These are phyloP conservation scores for Grapholita molesta DNA, from an alignment of 1,140 invertebrate species.

Conservation along the genomic window DNA sequence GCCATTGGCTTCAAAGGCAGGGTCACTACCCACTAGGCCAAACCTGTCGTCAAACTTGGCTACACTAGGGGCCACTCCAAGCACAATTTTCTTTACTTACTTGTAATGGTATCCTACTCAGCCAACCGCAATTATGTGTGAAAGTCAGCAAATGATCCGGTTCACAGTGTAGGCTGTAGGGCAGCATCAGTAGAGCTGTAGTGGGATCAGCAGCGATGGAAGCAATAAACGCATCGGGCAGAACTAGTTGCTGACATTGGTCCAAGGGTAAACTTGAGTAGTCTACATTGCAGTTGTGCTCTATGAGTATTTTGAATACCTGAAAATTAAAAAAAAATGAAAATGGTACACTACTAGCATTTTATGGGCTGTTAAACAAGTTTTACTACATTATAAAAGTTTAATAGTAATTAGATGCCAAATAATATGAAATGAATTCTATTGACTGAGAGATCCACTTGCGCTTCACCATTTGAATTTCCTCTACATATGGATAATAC, in stretches of 20 bases:
- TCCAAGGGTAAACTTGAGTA: constrained; percentile 46
- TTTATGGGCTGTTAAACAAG: no score
- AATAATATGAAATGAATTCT: no score
- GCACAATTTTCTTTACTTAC: constrained; percentile 41
- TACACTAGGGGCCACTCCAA: no score
- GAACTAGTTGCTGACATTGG: constrained; percentile 25
- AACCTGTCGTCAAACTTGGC: no score
- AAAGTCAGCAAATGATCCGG: constrained; percentile 50
- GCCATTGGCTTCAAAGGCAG: no score
- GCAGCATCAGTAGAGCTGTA: constrained; percentile 51
- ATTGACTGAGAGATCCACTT: no score
- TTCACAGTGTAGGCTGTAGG: constrained; percentile 60
- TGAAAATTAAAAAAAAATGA: constrained; percentile 47
- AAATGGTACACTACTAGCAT: no score
- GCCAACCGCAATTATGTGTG: constrained; percentile 35
- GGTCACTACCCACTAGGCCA: no score
- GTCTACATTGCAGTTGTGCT: constrained; percentile 70
- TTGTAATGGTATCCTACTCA: constrained; percentile 42
- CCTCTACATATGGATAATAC: no score
- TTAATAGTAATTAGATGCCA: no score
- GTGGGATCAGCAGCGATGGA: constrained; percentile 51
- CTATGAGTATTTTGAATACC: constrained; percentile 65
- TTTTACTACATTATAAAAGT: no score
- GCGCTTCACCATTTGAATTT: no score
- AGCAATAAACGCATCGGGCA: constrained; percentile 67